phyloP scores from a whole-genome alignment of 2,797 vertebrate genomes.

The Ataeniobius toweri region DNA sequence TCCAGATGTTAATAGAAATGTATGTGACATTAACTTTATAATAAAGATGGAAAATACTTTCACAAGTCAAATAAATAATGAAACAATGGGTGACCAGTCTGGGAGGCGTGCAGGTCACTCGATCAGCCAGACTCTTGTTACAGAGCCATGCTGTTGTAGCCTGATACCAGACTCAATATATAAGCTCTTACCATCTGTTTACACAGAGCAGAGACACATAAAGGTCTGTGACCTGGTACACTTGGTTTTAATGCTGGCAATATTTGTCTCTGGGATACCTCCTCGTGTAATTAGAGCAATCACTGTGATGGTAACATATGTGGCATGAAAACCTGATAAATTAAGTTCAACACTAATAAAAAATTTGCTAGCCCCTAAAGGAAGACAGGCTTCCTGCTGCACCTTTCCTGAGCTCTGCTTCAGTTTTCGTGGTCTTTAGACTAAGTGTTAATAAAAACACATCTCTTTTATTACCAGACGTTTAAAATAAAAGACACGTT shows the following conservation, averaged over 20 bases:
- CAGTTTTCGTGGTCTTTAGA: too few species aligned
- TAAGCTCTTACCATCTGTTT: neutral
- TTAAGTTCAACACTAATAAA: too few species aligned
- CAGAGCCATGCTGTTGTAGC: neutral
- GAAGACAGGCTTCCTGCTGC: neutral
- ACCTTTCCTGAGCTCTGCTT: neutral
- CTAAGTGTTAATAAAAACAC: too few species aligned
- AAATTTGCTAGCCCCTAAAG: neutral
- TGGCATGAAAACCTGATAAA: neutral
- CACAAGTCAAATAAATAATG: conserved; percentile 1
- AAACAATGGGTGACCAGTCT: neutral
- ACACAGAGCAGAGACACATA: neutral
- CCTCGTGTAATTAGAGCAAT: neutral
- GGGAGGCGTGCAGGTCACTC: neutral
- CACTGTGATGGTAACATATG: neutral
- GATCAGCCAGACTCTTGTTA: conserved; percentile 2
- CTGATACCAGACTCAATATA: neutral
- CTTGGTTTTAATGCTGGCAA: neutral
- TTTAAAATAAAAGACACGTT: too few species aligned
- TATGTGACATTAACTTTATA: neutral
- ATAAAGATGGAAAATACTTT: neutral
- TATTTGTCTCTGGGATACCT: neutral
- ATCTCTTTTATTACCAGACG: too few species aligned
- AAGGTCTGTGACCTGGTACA: neutral
- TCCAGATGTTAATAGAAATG: neutral